Percentiles rank a stretch among this genome's conserved stretches.
Evolutionary conservation across 2,888 invertebrate species (phyloP).

Genomic region (Cheilosia soror): DNA sequence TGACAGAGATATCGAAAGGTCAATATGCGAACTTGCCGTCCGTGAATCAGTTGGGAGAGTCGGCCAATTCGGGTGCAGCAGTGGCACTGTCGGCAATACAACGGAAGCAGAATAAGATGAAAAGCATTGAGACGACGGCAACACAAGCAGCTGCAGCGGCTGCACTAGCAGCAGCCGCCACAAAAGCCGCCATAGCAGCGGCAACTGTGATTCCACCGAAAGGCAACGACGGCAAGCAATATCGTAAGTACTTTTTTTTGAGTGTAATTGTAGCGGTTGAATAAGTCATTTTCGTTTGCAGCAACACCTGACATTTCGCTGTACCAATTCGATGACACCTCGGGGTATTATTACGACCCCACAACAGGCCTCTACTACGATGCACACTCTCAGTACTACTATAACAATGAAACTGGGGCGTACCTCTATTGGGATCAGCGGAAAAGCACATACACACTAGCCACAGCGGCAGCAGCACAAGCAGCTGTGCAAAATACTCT

Average conservation of each 20-base stretch:
- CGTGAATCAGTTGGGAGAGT: constrained; percentile 80
- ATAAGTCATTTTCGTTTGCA: constrained; percentile 61
- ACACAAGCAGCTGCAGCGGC: constrained; percentile 81
- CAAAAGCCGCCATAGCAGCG: constrained; percentile 81
- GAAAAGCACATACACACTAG: constrained; percentile 86
- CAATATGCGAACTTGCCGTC: constrained; percentile 79
- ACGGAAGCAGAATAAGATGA: constrained; percentile 82
- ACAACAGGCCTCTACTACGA: constrained; percentile 98
- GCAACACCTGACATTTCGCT: constrained; percentile 94
- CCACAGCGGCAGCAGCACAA: constrained; percentile 81
- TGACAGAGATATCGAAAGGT: constrained; percentile 82
- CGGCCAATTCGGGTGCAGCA: constrained; percentile 93
- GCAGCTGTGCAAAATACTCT: constrained; percentile 79
- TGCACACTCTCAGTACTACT: constrained; percentile 97
- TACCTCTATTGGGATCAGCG: constrained; percentile 98
- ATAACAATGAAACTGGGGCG: constrained; percentile 94
- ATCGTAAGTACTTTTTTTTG: constrained; percentile 79
- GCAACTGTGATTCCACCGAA: constrained; percentile 79
- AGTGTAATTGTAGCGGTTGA: neutral
- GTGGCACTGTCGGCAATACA: constrained; percentile 94
- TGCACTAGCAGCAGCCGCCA: constrained; percentile 80
- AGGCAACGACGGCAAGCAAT: constrained; percentile 82
- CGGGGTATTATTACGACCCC: constrained; percentile 98
- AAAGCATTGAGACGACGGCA: constrained; percentile 81
- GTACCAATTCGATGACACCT: constrained; percentile 96